Evolutionary conservation across 2,113 vertebrate genomes (phyloP).

Genomic region (Neotragus pygmaeus): DNA sequence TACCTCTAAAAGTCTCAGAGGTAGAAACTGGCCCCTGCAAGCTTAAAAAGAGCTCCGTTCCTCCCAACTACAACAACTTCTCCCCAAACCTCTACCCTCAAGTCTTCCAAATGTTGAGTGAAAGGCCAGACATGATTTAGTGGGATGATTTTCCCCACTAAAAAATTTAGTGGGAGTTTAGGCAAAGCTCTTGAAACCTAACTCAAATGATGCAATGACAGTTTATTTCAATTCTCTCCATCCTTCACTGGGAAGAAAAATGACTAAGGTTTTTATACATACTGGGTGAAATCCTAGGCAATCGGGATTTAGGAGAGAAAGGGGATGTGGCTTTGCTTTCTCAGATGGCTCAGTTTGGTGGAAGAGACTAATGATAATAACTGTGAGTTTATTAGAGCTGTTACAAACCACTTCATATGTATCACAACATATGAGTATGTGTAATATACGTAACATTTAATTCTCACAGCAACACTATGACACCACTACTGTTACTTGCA

Average conservation of each 20-base stretch:
- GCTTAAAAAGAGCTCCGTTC: not conserved
- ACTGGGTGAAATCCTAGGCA: not conserved
- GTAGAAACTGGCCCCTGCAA: too few species aligned
- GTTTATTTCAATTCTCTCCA: not conserved
- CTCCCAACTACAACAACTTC: not conserved
- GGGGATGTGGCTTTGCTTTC: not conserved
- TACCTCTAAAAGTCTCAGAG: not conserved
- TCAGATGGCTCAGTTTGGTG: not conserved
- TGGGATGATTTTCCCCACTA: not conserved
- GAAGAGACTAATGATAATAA: not conserved
- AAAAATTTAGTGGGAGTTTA: not conserved
- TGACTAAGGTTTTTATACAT: not conserved
- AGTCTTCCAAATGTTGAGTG: not conserved
- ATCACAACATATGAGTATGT: not conserved
- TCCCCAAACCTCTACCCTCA: not conserved
- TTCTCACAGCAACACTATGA: not conserved
- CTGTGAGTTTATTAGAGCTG: not conserved
- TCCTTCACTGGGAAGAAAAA: not conserved
- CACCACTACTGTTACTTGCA: not conserved
- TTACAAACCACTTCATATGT: not conserved
- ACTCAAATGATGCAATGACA: not conserved
- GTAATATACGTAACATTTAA: not conserved
- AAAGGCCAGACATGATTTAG: not conserved
- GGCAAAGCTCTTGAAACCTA: not conserved
- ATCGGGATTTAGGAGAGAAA: not conserved